Evolutionary conservation across 2,888 invertebrate genomes (phyloP).

Genomic region (Hetaerina titia): DNA sequence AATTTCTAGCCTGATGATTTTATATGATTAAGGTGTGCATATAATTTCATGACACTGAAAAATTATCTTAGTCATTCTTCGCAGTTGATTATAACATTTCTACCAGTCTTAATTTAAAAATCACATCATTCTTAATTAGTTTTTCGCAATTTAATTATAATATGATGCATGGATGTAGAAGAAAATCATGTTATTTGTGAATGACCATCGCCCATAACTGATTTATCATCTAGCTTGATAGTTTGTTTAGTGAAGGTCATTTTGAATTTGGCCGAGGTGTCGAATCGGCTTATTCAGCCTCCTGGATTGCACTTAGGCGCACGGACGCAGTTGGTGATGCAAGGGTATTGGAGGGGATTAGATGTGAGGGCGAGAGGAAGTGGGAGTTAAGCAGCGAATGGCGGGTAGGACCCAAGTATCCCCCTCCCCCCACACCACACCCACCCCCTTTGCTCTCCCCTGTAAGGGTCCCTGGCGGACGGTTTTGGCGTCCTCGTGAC

Average conservation of each 20-base stretch:
- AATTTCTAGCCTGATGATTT: too few species aligned
- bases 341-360: neutral
- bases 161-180: too few species aligned
- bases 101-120: too few species aligned
- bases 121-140: too few species aligned
- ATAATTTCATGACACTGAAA: too few species aligned
- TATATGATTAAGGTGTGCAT: too few species aligned
- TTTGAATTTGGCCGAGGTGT: neutral
- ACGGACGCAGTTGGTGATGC: neutral
- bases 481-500: constrained; percentile 31
- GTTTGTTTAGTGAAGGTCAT: neutral
- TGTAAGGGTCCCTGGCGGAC: neutral
- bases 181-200: too few species aligned
- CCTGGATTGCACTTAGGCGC: neutral
- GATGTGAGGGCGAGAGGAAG: neutral
- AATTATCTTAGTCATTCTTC: too few species aligned
- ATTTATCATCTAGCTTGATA: too few species aligned
- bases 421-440: neutral
- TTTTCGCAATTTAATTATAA: too few species aligned
- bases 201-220: too few species aligned
- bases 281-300: neutral
- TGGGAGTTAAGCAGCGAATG: neutral
- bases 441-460: neutral
- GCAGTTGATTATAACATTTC: too few species aligned
- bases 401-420: neutral